phyloP scores from a whole-genome alignment of 2,888 invertebrate genomes.

The Sarcophaga subvicina region DNA sequence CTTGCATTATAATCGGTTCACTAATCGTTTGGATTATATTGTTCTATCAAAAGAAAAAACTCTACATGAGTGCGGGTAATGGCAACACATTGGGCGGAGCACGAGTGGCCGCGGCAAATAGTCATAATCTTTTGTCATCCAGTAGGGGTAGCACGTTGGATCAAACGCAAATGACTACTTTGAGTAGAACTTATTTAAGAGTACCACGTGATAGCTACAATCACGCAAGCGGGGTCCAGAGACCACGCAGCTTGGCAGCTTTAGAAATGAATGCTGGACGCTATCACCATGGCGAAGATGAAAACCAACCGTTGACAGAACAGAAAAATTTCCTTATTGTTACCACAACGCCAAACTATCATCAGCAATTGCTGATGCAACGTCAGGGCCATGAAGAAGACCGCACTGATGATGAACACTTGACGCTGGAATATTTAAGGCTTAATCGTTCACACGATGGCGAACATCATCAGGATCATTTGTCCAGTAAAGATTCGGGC shows the following conservation, averaged over 20 bases:
- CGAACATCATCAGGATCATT: slow-evolving; percentile 76
- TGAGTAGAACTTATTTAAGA: slow-evolving; percentile 76
- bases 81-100: slow-evolving; percentile 55
- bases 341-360: slow-evolving; percentile 76
- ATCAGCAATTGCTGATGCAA: slow-evolving; percentile 75
- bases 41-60: slow-evolving; percentile 75
- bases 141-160: slow-evolving; percentile 72
- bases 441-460: slow-evolving; percentile 71
- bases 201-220: slow-evolving; percentile 70
- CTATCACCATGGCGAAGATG: slow-evolving; percentile 53
- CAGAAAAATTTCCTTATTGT: slow-evolving; percentile 75
- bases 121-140: slow-evolving; percentile 71
- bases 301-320: slow-evolving; percentile 68
- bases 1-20: slow-evolving; percentile 95
- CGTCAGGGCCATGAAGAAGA: slow-evolving; percentile 51
- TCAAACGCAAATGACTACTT: slow-evolving; percentile 77
- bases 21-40: slow-evolving; percentile 90
- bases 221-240: slow-evolving; percentile 65
- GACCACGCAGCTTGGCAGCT: slow-evolving; percentile 76
- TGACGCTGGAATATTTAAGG: slow-evolving; percentile 75
- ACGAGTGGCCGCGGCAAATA: slow-evolving; percentile 62
- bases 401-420: slow-evolving; percentile 61
- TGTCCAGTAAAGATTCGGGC: slow-evolving; percentile 79
- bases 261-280: slow-evolving; percentile 67
- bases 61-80: slow-evolving; percentile 65